A percentile compares a stretch with the other conserved stretches of the same genome.
Evolutionary conservation across 2,113 vertebrate genomes (phyloP).

Genomic region (Polypterus senegalus): DNA sequence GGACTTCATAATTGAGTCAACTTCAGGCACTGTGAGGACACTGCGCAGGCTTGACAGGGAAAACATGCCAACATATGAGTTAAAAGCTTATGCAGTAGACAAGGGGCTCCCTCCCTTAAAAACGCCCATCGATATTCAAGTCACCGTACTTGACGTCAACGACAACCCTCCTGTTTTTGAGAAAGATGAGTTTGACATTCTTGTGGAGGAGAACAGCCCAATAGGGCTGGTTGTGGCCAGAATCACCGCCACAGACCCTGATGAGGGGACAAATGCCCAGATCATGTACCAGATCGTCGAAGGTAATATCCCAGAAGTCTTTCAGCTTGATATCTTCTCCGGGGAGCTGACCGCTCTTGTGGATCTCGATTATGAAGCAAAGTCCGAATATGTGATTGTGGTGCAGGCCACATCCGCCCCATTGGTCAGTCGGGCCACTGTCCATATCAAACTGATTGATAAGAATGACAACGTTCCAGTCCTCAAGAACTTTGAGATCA

Average conservation of each 20-base stretch:
- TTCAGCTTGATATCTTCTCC: constrained; percentile 91
- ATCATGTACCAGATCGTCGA: constrained; percentile 97
- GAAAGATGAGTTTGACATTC: constrained; percentile 82
- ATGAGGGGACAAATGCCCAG: constrained; percentile 89
- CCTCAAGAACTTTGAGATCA: constrained; percentile 88
- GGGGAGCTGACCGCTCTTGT: constrained; percentile 80
- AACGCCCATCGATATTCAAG: constrained; percentile 68
- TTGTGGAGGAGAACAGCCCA: constrained; percentile 89
- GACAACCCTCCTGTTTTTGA: constrained; percentile 91
- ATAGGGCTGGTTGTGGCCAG: constrained; percentile 80
- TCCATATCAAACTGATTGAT: constrained; percentile 83
- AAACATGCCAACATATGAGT: constrained; percentile 67
- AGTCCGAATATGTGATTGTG: constrained; percentile 77
- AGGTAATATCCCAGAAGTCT: constrained; percentile 90
- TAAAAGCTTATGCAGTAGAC: constrained; percentile 74
- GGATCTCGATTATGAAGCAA: constrained; percentile 81
- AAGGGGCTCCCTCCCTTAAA: constrained; percentile 73
- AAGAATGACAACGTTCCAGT: constrained; percentile 79
- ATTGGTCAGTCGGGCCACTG: constrained; percentile 78
- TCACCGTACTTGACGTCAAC: constrained; percentile 79
- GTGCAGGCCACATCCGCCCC: constrained; percentile 91
- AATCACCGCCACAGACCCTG: constrained; percentile 79
- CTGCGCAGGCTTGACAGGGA: constrained; percentile 81
- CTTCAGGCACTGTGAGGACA: constrained; percentile 80
- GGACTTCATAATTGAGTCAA: constrained; percentile 89